Conservation (phyloP, 2,888 invertebrate species). For the Pomacea canaliculata region DNA sequence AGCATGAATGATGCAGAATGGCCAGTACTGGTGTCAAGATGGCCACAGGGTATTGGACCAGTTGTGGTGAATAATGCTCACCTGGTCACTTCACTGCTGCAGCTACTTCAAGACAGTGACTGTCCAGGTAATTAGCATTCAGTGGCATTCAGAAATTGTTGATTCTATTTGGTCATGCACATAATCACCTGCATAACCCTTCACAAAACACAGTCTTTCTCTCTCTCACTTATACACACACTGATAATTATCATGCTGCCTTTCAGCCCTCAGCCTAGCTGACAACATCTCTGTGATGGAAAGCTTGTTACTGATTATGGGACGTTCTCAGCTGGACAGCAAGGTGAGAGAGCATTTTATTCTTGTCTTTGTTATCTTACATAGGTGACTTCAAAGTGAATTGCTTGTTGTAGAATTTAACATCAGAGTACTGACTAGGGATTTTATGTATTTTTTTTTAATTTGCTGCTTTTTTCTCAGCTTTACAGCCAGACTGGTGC, state of each 20-base stretch:
- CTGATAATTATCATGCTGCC: background rate
- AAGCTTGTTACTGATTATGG: conserved; percentile 13
- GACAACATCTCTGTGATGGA: background rate
- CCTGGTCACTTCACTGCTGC: conserved; percentile 12
- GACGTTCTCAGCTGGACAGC: conserved; percentile 18
- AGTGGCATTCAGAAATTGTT: too few species aligned
- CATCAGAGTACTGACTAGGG: too few species aligned
- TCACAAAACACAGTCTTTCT: too few species aligned
- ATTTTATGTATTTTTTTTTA: too few species aligned
- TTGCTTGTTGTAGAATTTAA: too few species aligned
- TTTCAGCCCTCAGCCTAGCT: conserved; percentile 8
- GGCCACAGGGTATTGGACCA: conserved; percentile 13
- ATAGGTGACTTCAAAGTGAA: background rate
- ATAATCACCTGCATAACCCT: too few species aligned
- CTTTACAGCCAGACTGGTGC: conserved; percentile 10
- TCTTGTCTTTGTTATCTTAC: background rate
- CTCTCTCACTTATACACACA: background rate
- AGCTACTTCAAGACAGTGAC: conserved; percentile 3
- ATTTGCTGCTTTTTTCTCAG: background rate
- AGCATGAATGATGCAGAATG: conserved; percentile 14
- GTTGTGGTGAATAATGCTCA: conserved; percentile 5
- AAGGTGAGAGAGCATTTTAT: conserved; percentile 8
- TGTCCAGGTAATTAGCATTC: conserved; percentile 2
- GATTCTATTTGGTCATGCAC: too few species aligned
- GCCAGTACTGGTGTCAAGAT: background rate